A percentile compares a stretch with the other conserved stretches of the same genome.
These are phyloP conservation scores for Protophormia terraenovae DNA, from an alignment of 2,888 invertebrate genomes.

Conservation along the genomic window DNA sequence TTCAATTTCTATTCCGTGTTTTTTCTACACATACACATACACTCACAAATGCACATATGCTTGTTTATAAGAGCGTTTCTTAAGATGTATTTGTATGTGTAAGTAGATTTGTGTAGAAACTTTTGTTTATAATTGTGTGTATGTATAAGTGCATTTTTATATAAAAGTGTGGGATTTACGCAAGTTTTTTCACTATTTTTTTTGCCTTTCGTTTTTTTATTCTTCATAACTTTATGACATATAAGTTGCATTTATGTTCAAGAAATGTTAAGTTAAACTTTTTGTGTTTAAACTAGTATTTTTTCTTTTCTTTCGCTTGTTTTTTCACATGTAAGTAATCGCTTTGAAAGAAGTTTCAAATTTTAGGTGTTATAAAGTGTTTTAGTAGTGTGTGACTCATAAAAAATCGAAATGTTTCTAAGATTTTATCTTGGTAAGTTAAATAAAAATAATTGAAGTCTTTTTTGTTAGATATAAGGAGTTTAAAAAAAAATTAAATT, in stretches of 20 bases:
- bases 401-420: constrained; percentile 5
- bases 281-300: constrained; percentile 24
- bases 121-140: constrained; percentile 41
- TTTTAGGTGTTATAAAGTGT: constrained; percentile 44
- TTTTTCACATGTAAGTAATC: constrained; percentile 31
- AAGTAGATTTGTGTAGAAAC: constrained; percentile 8
- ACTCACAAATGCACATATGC: not conserved
- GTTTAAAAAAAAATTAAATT: no score
- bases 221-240: constrained; percentile 63
- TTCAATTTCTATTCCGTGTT: constrained; percentile 51
- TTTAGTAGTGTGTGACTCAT: constrained; percentile 21
- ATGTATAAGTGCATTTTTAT: constrained; percentile 21
- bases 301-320: not conserved
- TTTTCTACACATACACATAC: not conserved
- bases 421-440: not conserved
- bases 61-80: not conserved
- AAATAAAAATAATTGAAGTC: not conserved
- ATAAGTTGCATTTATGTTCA: constrained; percentile 53
- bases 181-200: constrained; percentile 22
- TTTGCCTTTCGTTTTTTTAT: not conserved
- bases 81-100: constrained; percentile 9
- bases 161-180: constrained; percentile 56
- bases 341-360: constrained; percentile 40
- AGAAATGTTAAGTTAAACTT: constrained; percentile 39
- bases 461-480: no score